A percentile compares a stretch with the other conserved stretches of the same genome.
phyloP scores from a whole-genome alignment of 2,797 vertebrate genomes.

The Oreochromis grahami region DNA sequence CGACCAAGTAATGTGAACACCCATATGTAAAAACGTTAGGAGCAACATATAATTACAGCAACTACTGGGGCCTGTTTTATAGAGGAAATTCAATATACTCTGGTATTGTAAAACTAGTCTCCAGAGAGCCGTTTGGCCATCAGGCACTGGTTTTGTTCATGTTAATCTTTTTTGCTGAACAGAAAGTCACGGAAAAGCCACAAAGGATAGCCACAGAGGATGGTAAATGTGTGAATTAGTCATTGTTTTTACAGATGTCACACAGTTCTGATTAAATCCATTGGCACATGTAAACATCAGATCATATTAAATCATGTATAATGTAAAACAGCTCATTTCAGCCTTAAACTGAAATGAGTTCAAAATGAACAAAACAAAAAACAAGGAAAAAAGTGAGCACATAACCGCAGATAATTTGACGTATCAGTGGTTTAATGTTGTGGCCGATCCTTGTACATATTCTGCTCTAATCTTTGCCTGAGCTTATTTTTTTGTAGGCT shows the following conservation, averaged over 20 bases:
- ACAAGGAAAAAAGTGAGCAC: neutral
- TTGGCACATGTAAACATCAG: neutral
- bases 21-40: neutral
- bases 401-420: neutral
- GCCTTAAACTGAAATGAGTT: neutral
- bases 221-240: neutral
- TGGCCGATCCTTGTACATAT: neutral
- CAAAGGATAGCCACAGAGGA: neutral
- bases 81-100: neutral
- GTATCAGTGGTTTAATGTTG: neutral
- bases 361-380: neutral
- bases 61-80: neutral
- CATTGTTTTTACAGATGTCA: neutral
- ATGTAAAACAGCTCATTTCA: neutral
- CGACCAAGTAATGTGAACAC: neutral
- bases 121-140: neutral
- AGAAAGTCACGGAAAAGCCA: neutral
- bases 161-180: neutral
- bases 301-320: neutral
- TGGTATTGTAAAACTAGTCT: neutral
- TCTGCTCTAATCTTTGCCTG: constrained; percentile 12
- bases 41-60: neutral
- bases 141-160: neutral
- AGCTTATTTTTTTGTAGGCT: neutral
- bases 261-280: neutral